Conservation (phyloP, 2,797 vertebrate genomes). For the Chanos chanos region DNA sequence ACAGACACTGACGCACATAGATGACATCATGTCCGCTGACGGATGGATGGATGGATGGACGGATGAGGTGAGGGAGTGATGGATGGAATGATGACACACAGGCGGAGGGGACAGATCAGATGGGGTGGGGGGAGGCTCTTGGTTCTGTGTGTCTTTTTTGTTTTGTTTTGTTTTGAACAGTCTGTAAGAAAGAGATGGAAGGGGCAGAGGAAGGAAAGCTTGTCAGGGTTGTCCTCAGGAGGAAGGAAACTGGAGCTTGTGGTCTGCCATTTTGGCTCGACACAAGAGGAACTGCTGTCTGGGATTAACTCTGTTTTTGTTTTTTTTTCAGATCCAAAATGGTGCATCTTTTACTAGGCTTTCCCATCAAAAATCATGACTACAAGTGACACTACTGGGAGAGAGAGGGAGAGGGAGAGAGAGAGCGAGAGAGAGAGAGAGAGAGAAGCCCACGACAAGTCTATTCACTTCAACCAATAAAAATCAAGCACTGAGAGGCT, state of each 20-base stretch:
- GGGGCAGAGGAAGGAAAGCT: slow-evolving; percentile 40
- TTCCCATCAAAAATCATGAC: no score
- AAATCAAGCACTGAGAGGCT: no score
- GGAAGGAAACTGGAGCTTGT: slow-evolving; percentile 3
- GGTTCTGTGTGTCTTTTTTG: slow-evolving; percentile 34
- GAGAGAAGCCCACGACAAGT: no score
- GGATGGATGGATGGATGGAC: slow-evolving; percentile 63
- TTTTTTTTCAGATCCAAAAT: slow-evolving; percentile 4
- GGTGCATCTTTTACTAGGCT: no score
- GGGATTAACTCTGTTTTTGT: no score
- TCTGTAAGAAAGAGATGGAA: slow-evolving; percentile 58
- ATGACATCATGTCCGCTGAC: slow-evolving; percentile 56
- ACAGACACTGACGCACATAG: slow-evolving; percentile 62
- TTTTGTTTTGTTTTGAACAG: slow-evolving; percentile 32
- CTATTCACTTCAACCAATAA: no score
- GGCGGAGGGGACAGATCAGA: slow-evolving; percentile 62
- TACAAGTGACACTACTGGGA: no score
- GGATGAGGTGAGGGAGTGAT: slow-evolving; percentile 65
- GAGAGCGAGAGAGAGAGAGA: no score
- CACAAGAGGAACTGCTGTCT: not conserved
- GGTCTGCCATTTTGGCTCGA: slow-evolving; percentile 23
- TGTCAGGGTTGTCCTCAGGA: slow-evolving; percentile 26
- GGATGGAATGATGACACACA: slow-evolving; percentile 70
- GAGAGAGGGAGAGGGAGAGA: no score
- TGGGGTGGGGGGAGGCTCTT: slow-evolving; percentile 52